Conservation (phyloP, 2,113 vertebrate species). For the Odocoileus virginianus region DNA sequence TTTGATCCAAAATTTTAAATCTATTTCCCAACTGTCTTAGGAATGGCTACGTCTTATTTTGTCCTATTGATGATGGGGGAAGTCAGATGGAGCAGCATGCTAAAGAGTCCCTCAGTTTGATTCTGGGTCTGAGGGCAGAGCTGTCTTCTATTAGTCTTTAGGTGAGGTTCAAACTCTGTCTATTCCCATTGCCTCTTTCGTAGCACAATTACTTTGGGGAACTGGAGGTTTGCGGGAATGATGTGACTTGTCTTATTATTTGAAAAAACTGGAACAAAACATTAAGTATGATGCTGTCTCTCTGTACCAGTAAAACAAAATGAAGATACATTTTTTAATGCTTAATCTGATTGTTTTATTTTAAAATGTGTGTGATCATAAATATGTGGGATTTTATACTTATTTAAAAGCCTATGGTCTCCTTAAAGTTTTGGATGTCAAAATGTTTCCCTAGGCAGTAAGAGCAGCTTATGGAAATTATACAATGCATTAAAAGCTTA, state of each 20-base stretch:
- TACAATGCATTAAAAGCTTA: background rate
- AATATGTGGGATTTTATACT: background rate
- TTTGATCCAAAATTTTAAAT: slow-evolving; percentile 22
- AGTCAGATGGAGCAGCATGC: background rate
- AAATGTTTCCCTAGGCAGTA: background rate
- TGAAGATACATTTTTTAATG: background rate
- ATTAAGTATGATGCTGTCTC: background rate
- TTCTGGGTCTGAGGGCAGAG: background rate
- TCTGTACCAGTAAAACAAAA: background rate
- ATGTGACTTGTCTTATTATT: slow-evolving; percentile 47
- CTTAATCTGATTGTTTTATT: background rate
- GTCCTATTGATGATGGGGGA: background rate
- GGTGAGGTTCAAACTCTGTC: slow-evolving; percentile 57
- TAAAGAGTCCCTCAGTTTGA: slow-evolving; percentile 41
- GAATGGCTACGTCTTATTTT: background rate
- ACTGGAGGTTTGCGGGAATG: slow-evolving; percentile 59
- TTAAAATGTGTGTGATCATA: background rate
- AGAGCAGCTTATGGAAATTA: background rate
- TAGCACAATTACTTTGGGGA: slow-evolving; percentile 69
- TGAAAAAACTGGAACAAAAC: background rate
- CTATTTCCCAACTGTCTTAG: background rate
- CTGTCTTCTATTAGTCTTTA: slow-evolving; percentile 55
- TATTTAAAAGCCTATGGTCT: background rate
- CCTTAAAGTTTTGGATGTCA: background rate
- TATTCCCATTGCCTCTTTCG: slow-evolving; percentile 46